Conservation (phyloP, 2,113 vertebrate genomes). For the Steatornis caripensis region DNA sequence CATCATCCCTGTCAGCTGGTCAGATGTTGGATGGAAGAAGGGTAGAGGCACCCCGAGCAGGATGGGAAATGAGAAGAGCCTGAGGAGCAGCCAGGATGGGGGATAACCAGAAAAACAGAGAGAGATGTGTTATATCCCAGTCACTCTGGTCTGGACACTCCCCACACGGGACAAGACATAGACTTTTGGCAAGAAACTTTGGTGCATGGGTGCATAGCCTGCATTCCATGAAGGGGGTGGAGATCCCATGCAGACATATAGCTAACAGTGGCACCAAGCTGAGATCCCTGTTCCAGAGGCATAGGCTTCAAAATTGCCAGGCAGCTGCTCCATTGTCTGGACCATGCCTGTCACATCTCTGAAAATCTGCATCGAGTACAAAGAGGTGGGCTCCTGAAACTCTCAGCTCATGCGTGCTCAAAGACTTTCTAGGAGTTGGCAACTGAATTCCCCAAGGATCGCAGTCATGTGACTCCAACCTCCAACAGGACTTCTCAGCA, state of each 20-base stretch:
- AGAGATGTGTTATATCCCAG: background rate
- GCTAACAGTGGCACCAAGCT: background rate
- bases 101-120: background rate
- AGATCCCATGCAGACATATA: background rate
- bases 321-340: background rate
- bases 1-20: background rate
- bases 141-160: background rate
- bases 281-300: background rate
- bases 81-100: too few species aligned
- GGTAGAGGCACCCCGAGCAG: background rate
- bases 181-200: background rate
- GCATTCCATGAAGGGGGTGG: background rate
- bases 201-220: rapidly evolving
- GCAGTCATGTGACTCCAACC: background rate
- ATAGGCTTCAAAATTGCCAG: background rate
- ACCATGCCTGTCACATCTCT: background rate
- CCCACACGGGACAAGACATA: background rate
- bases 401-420: background rate
- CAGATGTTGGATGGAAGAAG: background rate
- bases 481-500: background rate
- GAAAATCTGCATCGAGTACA: background rate
- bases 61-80: background rate
- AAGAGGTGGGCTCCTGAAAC: background rate
- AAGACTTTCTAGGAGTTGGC: background rate
- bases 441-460: background rate